These are phyloP conservation scores for Potamarius usumacintae DNA, from an alignment of 2,113 vertebrate genomes.

Conservation along the genomic window DNA sequence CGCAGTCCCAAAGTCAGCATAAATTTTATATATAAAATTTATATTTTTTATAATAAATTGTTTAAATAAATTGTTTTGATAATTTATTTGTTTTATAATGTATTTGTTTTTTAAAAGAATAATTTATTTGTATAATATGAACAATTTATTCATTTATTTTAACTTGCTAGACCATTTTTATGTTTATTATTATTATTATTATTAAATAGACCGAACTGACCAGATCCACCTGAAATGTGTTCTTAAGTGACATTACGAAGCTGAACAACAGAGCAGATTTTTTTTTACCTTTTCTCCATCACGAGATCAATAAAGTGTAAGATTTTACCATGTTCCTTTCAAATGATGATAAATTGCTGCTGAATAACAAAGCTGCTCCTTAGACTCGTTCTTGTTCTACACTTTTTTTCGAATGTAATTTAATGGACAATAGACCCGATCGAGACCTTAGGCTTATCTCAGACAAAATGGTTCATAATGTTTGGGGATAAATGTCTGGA, in stretches of 20 bases:
- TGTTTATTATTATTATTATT: not conserved
- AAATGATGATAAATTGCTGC: constrained; percentile 56
- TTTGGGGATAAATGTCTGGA: not conserved
- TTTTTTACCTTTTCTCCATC: constrained; percentile 56
- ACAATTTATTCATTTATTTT: too few species aligned
- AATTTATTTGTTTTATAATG: too few species aligned
- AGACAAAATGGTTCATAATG: not conserved
- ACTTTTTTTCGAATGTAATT: not conserved
- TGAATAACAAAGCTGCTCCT: constrained; percentile 42
- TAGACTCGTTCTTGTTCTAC: not conserved
- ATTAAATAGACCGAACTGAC: not conserved
- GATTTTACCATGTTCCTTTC: constrained; percentile 54
- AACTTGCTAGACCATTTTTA: too few species aligned
- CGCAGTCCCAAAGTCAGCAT: too few species aligned
- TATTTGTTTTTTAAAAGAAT: too few species aligned
- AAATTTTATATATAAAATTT: too few species aligned
- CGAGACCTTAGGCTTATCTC: not conserved
- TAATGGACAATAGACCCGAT: not conserved
- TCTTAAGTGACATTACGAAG: not conserved
- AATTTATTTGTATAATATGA: too few species aligned
- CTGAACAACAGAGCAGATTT: constrained; percentile 18
- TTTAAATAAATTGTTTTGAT: too few species aligned
- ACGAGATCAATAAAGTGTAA: constrained; percentile 73
- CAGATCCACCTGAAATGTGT: not conserved
- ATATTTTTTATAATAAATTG: too few species aligned